phyloP scores from a whole-genome alignment of 2,113 vertebrate genomes.

The Thalassoma bifasciatum region DNA sequence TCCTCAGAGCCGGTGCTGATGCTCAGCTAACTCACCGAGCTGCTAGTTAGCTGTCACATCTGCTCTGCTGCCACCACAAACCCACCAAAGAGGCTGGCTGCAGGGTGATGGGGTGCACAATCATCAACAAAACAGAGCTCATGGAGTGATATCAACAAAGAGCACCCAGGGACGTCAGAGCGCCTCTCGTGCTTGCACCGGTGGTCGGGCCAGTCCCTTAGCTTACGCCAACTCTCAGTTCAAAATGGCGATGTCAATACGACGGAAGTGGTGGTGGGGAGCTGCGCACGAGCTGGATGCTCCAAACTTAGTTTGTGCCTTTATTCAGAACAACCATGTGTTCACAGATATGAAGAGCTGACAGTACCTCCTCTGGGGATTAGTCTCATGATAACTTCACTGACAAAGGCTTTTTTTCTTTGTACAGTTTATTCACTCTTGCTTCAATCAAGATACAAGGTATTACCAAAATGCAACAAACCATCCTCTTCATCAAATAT shows the following conservation, averaged over 20 bases:
- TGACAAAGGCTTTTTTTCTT: not conserved
- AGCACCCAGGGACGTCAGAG: not conserved
- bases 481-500: too few species aligned
- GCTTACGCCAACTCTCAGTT: conserved; percentile 58
- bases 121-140: not conserved
- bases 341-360: not conserved
- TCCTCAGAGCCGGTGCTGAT: conserved; percentile 62
- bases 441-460: not conserved
- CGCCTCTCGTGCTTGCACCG: not conserved
- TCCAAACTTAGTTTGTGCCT: conserved; percentile 8
- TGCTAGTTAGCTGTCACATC: conserved; percentile 54
- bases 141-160: not conserved
- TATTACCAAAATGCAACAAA: not conserved
- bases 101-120: not conserved
- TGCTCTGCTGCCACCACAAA: conserved; percentile 12
- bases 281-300: not conserved
- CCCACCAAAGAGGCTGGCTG: not conserved
- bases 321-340: not conserved
- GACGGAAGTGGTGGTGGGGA: conserved; percentile 67
- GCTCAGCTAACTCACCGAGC: conserved; percentile 56
- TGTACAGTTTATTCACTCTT: not conserved
- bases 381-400: not conserved
- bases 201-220: conserved; percentile 16
- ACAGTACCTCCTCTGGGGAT: not conserved
- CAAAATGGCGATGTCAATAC: conserved; percentile 77